Conservation (phyloP, 1,140 invertebrate genomes). For the Macrosteles quadrilineatus region DNA sequence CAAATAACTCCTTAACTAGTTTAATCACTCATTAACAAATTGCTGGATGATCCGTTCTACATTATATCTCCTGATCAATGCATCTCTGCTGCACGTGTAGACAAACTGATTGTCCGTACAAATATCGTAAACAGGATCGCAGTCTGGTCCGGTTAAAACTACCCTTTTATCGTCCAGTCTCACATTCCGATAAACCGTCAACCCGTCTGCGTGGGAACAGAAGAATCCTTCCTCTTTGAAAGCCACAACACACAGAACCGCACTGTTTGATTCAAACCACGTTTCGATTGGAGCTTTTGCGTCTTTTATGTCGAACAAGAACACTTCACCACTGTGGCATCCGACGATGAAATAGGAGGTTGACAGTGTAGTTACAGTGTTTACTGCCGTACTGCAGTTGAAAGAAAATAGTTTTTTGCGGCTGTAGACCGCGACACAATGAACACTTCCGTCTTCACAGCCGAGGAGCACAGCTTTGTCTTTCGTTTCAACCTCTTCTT, state of each 20-base stretch:
- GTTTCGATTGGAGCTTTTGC: slow-evolving; percentile 44
- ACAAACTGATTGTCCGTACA: slow-evolving; percentile 57
- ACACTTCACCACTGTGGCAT: slow-evolving; percentile 57
- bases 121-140: slow-evolving; percentile 63
- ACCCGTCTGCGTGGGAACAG: slow-evolving; percentile 60
- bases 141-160: slow-evolving; percentile 67
- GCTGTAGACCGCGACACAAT: slow-evolving; percentile 58
- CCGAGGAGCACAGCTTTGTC: slow-evolving; percentile 64
- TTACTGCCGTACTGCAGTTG: slow-evolving; percentile 55
- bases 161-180: slow-evolving; percentile 50
- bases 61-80: slow-evolving; percentile 58
- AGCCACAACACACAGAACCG: slow-evolving; percentile 50
- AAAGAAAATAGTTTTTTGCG: slow-evolving; percentile 53
- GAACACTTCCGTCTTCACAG: slow-evolving; percentile 62
- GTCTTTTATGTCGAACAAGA: slow-evolving; percentile 49
- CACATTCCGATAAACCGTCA: slow-evolving; percentile 52
- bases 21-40: neutral
- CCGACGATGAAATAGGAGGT: slow-evolving; percentile 52
- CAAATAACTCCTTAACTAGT: no score
- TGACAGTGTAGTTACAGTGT: slow-evolving; percentile 52
- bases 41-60: slow-evolving; percentile 1
- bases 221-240: slow-evolving; percentile 51
- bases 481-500: slow-evolving; percentile 63
- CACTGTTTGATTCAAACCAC: slow-evolving; percentile 54
- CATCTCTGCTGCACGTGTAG: slow-evolving; percentile 59